Evolutionary conservation across 2,888 invertebrate species (phyloP), one percentile per base, ranked within the genome.

Genomic region (Tetrapedia diversipes): DNA sequence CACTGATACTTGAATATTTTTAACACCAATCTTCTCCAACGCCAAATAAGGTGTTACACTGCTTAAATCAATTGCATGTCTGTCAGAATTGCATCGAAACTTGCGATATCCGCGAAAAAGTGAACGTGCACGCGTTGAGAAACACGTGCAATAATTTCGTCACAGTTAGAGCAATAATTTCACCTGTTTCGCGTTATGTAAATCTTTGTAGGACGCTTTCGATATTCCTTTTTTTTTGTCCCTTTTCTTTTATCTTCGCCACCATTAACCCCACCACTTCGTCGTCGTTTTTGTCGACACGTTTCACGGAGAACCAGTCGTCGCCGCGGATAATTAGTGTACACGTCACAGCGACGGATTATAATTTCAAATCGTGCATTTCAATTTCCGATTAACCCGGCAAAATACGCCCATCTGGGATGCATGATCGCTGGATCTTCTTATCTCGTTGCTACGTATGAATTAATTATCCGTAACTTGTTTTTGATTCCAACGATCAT

Each of bases 291-390:
- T 24, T 1, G 47, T 19, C 41, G n/a, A 41, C 22, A 19, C 4
- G 2, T 24, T 11, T 29, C 29, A 16, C 8, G 10, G 8, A 11
- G 37, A 32, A 2, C 32, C 32, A 6, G 32, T 32, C 3, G 32
- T 32, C 6, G n/a, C 19, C 6, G 24, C 0, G 27, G 19, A 6
- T 29, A 8, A 16, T 49, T 14, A 4, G n/a, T n/a, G 29, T 22
- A 16, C 6, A n/a, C 34, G 53, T 27, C 39, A 51, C 4, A 22
- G 16, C 4, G 16, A 14, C 1, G 7, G 10, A 64, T 74, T 45
- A 64, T 41, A 57, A 57, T 59, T 59, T 45, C 74, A 53, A 73
- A 73, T 47, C 0, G 22, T 11, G 1, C 14, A 53, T 41, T 39
- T 49, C 16, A 61, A 64, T 64, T 59, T 64, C 24, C 16, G 19